phyloP scores from a whole-genome alignment of 2,113 vertebrate genomes.

The Zosterops pallidus region DNA sequence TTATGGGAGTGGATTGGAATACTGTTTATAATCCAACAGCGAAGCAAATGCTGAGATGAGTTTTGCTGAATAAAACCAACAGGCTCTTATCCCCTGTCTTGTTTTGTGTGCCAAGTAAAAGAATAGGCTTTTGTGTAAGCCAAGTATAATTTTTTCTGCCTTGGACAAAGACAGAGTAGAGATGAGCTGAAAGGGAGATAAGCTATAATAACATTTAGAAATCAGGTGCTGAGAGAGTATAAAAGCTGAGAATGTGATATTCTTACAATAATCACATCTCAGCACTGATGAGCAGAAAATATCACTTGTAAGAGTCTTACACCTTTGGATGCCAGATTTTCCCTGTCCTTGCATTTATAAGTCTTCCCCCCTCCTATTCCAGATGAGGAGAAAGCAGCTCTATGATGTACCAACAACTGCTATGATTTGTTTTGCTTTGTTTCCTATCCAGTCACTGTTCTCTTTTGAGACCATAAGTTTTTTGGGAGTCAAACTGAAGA shows the following conservation, averaged over 20 bases:
- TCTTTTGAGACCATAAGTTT: neutral
- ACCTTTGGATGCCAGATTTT: neutral
- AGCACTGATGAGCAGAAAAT: neutral
- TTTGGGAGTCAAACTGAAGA: neutral
- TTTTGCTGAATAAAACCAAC: neutral
- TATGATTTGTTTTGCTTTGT: neutral
- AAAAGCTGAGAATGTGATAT: neutral
- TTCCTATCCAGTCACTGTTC: neutral
- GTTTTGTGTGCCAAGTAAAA: neutral
- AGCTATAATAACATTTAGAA: neutral
- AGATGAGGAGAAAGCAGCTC: neutral
- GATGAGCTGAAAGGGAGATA: neutral
- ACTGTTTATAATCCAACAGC: neutral
- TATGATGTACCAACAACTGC: neutral
- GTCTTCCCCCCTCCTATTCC: neutral
- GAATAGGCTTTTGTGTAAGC: slow-evolving; percentile 5
- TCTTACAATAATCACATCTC: neutral
- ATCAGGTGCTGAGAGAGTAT: neutral
- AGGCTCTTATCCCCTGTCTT: neutral
- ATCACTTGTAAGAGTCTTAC: neutral
- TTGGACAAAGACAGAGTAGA: neutral
- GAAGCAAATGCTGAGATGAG: neutral
- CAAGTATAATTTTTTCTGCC: neutral
- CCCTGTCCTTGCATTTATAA: neutral
- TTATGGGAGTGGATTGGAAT: neutral